These are phyloP conservation scores for Odontomyia ornata DNA, from an alignment of 2,888 invertebrate species.

Conservation along the genomic window DNA sequence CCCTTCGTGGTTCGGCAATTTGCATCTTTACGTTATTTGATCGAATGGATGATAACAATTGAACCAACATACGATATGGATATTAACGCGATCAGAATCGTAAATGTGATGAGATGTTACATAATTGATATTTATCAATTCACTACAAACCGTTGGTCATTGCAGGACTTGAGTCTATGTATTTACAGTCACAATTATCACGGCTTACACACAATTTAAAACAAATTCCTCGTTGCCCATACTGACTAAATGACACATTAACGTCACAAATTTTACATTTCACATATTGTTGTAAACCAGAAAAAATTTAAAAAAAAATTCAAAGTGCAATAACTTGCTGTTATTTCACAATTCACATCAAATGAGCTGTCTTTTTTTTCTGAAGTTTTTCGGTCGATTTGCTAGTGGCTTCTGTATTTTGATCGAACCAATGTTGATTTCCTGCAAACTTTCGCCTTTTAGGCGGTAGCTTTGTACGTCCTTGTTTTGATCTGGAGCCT, in stretches of 20 bases:
- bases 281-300: neutral
- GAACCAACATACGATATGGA: too few relatives aligned
- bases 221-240: conserved; percentile 6
- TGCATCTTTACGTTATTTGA: too few relatives aligned
- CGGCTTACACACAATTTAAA: neutral
- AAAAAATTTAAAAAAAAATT: conserved; percentile 9
- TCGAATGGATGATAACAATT: too few relatives aligned
- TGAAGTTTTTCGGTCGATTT: neutral
- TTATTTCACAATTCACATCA: neutral
- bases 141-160: too few relatives aligned
- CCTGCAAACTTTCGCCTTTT: neutral
- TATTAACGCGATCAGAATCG: too few relatives aligned
- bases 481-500: neutral
- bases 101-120: too few relatives aligned
- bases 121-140: too few relatives aligned
- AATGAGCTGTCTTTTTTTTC: neutral
- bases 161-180: too few relatives aligned
- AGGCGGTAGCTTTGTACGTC: neutral
- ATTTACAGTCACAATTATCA: neutral
- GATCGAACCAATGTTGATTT: too few relatives aligned
- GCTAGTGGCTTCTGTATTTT: neutral
- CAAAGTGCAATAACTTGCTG: neutral
- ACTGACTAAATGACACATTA: neutral
- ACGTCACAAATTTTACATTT: neutral
- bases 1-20: too few relatives aligned